A percentile compares a stretch with the other conserved stretches of the same genome.
phyloP scores from a whole-genome alignment of 2,113 vertebrate genomes.

The Aphyosemion australe region DNA sequence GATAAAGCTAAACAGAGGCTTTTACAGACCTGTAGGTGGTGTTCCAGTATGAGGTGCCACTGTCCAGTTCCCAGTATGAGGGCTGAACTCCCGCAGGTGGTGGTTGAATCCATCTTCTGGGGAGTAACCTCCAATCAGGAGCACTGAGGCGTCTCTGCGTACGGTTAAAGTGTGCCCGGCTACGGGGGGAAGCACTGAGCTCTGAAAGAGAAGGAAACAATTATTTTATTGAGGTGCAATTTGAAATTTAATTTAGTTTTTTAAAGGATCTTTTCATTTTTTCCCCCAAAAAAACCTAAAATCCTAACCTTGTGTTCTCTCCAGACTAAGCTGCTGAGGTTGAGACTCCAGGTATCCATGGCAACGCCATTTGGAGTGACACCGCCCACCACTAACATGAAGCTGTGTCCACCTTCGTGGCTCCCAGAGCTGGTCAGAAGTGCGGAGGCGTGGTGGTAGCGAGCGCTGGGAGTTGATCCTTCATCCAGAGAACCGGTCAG shows the following conservation, averaged over 20 bases:
- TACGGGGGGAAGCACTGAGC: slow-evolving; percentile 81
- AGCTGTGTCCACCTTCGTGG: slow-evolving; percentile 73
- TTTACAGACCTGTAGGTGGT: slow-evolving; percentile 85
- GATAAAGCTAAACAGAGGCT: background rate
- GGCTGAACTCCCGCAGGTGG: slow-evolving; percentile 85
- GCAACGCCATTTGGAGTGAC: slow-evolving; percentile 81
- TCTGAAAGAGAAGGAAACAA: slow-evolving; percentile 57
- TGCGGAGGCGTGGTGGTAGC: slow-evolving; percentile 88
- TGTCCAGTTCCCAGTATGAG: slow-evolving; percentile 84
- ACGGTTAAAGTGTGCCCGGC: slow-evolving; percentile 89
- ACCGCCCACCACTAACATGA: slow-evolving; percentile 89
- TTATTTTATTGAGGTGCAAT: background rate
- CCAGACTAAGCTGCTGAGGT: slow-evolving; percentile 90
- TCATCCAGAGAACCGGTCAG: slow-evolving; percentile 85
- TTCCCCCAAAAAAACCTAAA: background rate
- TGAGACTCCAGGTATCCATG: slow-evolving; percentile 88
- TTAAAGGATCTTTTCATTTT: background rate
- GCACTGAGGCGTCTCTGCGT: slow-evolving; percentile 80
- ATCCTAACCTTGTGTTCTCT: slow-evolving; percentile 82
- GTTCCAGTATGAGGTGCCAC: slow-evolving; percentile 85
- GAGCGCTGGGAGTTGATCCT: slow-evolving; percentile 79
- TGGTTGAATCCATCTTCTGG: slow-evolving; percentile 92
- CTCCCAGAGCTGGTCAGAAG: slow-evolving; percentile 70
- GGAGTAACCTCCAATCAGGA: slow-evolving; percentile 91
- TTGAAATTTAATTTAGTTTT: background rate